Evolutionary conservation across 2,888 invertebrate species (phyloP), one percentile per base, ranked within the genome.

Genomic region (Tetranychus piercei): DNA sequence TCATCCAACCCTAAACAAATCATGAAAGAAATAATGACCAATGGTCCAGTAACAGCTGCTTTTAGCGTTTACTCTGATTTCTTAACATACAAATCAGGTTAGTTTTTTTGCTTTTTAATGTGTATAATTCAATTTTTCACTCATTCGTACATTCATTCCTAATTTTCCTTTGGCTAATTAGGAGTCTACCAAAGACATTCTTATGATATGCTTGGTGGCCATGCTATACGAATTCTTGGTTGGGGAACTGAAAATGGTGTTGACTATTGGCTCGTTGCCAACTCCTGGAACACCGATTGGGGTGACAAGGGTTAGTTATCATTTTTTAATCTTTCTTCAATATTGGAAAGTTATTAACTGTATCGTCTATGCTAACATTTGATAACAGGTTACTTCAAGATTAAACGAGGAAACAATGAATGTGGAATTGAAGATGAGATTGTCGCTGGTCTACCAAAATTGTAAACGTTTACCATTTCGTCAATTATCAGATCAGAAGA

Each of bases 261-360:
- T 73, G 89, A 90, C 72, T 94, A 92, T 82, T 94, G 94, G 94
- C 86, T 92, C 23, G 87, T 92, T 79, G 92, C 91, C 73, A 94
- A 94, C 84, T 92, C 91, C 0, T 94, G 94, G 94, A 94, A 94
- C 84, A 85, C 86, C 0, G 94, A 94, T 82, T 94, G 94, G 94
- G 94, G 94, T 23, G 23, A 23, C 69, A 69, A 69, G 11, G 34
- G 34, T 67, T 67, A 4, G 20, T 23, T 67, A 3, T 67, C 15
- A 20, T 2, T 9, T 7, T 7, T 7, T 20, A 20, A 67, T 15
- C 65, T 65, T n/a, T 65, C 65, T 65, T 11, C 69, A n/a, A 23
- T 20, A 22, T 20, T 23, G 69, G 23, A 23, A 22, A 34, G 5
- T 34, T 5, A 4, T 34, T 34, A 34, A 34, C 22, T 11, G 69